These are phyloP conservation scores for Macrostomum lignano DNA, from an alignment of 1,140 invertebrate species.

Conservation along the genomic window DNA sequence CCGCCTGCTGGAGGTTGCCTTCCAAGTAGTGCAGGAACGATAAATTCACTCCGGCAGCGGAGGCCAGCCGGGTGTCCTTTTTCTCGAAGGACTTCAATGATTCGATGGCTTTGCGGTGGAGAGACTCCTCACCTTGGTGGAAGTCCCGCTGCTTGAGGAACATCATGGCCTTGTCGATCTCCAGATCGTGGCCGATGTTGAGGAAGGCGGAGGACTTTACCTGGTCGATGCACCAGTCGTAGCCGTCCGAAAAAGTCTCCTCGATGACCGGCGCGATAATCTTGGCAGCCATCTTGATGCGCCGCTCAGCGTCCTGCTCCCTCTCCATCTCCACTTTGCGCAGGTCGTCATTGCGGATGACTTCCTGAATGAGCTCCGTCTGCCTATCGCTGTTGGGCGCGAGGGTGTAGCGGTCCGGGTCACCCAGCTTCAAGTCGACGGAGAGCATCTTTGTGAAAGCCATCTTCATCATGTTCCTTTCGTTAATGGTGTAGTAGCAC, in stretches of 20 bases:
- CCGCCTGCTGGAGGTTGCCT: constrained; percentile 51
- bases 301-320: constrained; percentile 47
- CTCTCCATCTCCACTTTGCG: constrained; percentile 38
- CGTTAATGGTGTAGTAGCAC: constrained; percentile 66
- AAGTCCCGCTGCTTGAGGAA: constrained; percentile 56
- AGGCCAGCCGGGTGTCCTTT: constrained; percentile 48
- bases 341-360: constrained; percentile 48
- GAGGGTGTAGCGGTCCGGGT: constrained; percentile 45
- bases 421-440: constrained; percentile 49
- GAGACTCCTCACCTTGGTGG: constrained; percentile 31
- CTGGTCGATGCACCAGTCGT: constrained; percentile 32
- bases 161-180: constrained; percentile 71
- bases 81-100: constrained; percentile 63
- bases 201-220: constrained; percentile 36
- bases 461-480: constrained; percentile 70
- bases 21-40: constrained; percentile 62
- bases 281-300: constrained; percentile 60
- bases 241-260: constrained; percentile 43
- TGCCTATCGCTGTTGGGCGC: constrained; percentile 38
- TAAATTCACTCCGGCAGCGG: constrained; percentile 55
- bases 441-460: constrained; percentile 63
- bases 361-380: constrained; percentile 42
- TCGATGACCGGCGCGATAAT: constrained; percentile 59
- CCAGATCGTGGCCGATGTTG: constrained; percentile 50
- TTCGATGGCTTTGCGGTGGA: constrained; percentile 36